phyloP scores from a whole-genome alignment of 2,113 vertebrate genomes.

The Pelmatolapia mariae region DNA sequence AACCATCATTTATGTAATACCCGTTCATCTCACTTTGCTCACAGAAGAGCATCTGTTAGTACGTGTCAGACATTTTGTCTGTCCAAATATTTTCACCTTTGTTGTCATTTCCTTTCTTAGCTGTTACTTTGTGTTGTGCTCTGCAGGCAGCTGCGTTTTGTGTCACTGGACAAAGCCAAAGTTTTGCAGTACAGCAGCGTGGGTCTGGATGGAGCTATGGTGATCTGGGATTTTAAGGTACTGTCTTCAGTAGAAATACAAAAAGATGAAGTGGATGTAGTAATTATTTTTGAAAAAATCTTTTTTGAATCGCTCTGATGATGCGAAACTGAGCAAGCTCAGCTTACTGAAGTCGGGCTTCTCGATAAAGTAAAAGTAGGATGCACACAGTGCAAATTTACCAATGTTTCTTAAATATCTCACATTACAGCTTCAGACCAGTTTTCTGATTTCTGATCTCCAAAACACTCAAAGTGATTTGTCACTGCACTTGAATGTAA shows the following conservation, averaged over 20 bases:
- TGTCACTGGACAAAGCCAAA: conserved; percentile 49
- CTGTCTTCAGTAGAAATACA: not conserved
- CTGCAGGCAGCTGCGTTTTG: conserved; percentile 58
- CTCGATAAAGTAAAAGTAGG: not conserved
- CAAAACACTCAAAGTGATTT: not conserved
- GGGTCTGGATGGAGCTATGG: conserved; percentile 73
- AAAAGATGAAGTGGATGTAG: not conserved
- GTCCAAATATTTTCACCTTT: not conserved
- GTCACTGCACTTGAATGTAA: not conserved
- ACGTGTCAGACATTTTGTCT: not conserved
- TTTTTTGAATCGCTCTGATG: not conserved
- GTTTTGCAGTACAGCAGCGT: conserved; percentile 74
- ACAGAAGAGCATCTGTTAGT: not conserved
- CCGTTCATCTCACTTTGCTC: not conserved
- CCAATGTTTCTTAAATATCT: not conserved
- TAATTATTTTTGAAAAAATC: not conserved
- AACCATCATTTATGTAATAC: not conserved
- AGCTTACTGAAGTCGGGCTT: not conserved
- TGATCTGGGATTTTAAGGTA: conserved; percentile 74
- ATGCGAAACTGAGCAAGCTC: not conserved
- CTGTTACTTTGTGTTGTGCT: not conserved
- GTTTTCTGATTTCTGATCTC: not conserved
- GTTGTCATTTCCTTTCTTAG: not conserved
- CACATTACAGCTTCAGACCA: not conserved
- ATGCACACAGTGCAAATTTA: not conserved